Base-by-base conservation (phyloP, 2,113 vertebrate genomes). In the Amblyopsis rosae region DNA sequence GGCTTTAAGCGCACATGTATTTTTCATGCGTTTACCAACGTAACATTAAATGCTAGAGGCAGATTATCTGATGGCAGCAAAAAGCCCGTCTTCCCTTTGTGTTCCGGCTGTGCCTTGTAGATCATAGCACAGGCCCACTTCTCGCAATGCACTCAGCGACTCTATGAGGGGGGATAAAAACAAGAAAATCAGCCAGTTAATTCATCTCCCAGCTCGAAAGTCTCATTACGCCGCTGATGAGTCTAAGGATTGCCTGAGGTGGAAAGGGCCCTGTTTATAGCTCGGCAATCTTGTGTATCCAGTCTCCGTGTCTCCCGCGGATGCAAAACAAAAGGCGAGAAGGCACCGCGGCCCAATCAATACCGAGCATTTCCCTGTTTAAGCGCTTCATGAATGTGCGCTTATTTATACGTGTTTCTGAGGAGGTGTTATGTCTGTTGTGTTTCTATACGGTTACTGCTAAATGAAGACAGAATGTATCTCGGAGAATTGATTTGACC, bases 201-300 rank as follows among this genome's bases (percentile, higher is more conserved):
- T 95, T 94, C 91, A 88, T 91, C 85, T 92, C 86, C 69, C 80
- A 80, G 75, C 77, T 89, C 81, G 83, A 92, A 89, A 90, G 89
- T 92, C 86, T 93, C 91, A 88, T 92, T 93, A 82, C 85, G 89
- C 83, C 72, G 81, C 75, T 91, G 91, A 93, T 92, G 89, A 93
- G 84, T 82, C 87, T 84, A 90, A 79, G 81, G 90, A 89, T 83
- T 88, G 75, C 88, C 79, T 76, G 76, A 80, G 82, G 75, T 85
- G 84, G 77, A 86, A 82, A 82, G 72, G 69, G 75, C 76, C 83
- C 80, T 81, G 59, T 89, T 90, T 88, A 78, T 79, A 87, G 81
- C 79, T 81, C 35, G 70, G 76, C 82, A 87, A 73, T 76, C 53
- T 82, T 91, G 72, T 70, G 71, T 62, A 67, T 66, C n/a, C 33